phyloP scores from a whole-genome alignment of 1,140 invertebrate genomes.

The Drosophila cardini region DNA sequence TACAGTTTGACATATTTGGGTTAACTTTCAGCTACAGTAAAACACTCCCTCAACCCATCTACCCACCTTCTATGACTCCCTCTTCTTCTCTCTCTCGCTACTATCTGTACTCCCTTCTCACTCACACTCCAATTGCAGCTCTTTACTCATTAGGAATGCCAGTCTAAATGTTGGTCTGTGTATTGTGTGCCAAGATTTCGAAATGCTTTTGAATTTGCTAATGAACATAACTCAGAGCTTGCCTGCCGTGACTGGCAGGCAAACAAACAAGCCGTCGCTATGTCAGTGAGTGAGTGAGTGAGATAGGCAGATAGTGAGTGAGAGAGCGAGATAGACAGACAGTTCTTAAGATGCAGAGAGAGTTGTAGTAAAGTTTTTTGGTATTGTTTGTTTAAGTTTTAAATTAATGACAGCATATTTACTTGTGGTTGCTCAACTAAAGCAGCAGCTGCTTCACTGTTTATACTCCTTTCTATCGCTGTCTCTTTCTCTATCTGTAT shows the following conservation, averaged over 20 bases:
- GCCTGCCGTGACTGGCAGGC: slow-evolving; percentile 32
- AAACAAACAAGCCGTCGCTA: slow-evolving; percentile 11
- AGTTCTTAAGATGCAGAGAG: slow-evolving; percentile 7
- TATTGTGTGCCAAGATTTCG: slow-evolving; percentile 40
- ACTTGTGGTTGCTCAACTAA: slow-evolving; percentile 64
- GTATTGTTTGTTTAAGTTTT: slow-evolving; percentile 74
- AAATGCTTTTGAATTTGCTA: slow-evolving; percentile 72
- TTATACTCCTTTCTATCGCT: neutral
- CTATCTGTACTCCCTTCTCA: neutral
- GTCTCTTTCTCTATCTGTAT: slow-evolving; percentile 13
- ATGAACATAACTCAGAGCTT: slow-evolving; percentile 78
- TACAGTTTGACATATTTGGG: slow-evolving; percentile 71
- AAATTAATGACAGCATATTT: slow-evolving; percentile 83
- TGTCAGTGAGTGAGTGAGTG: slow-evolving; percentile 2
- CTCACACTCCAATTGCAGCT: slow-evolving; percentile 18
- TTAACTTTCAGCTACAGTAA: slow-evolving; percentile 45
- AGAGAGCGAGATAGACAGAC: slow-evolving; percentile 11
- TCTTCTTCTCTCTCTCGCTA: neutral
- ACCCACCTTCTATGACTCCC: no score
- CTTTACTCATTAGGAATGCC: slow-evolving; percentile 68
- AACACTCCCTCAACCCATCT: neutral
- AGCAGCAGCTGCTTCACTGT: slow-evolving; percentile 31
- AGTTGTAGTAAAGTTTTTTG: slow-evolving; percentile 45
- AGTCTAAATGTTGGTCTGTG: slow-evolving; percentile 56
- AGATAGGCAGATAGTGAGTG: slow-evolving; percentile 22